Evolutionary conservation across 2,797 vertebrate genomes (phyloP).

Genomic region (Lophura swinhoii): DNA sequence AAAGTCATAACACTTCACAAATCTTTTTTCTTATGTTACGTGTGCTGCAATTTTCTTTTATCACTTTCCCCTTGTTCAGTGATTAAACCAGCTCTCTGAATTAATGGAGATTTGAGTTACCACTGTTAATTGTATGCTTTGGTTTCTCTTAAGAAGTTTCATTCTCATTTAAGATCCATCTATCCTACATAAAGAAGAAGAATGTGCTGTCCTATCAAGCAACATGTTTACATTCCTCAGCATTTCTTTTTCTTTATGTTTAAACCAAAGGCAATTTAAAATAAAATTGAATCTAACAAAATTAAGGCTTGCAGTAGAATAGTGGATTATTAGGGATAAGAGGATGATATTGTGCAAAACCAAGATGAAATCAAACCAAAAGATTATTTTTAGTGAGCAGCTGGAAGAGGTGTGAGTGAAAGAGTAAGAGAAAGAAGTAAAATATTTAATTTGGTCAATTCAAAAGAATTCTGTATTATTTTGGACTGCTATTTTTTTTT

Average conservation of each 20-base stretch:
- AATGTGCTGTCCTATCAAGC: not conserved
- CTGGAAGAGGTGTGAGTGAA: accelerated
- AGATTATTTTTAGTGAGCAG: not conserved
- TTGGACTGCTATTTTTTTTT: not conserved
- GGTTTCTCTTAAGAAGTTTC: not conserved
- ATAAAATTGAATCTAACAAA: not conserved
- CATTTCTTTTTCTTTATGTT: not conserved
- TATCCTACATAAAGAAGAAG: not conserved
- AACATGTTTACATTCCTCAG: not conserved
- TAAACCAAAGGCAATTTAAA: not conserved
- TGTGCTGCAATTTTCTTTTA: not conserved
- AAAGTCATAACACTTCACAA: not conserved
- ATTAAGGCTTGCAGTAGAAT: not conserved
- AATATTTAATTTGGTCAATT: not conserved
- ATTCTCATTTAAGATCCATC: not conserved
- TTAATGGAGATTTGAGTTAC: not conserved
- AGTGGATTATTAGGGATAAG: not conserved
- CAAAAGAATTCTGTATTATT: accelerated
- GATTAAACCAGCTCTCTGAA: not conserved
- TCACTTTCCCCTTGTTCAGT: not conserved
- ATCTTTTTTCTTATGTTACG: not conserved
- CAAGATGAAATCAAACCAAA: not conserved
- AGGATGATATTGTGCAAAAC: not conserved
- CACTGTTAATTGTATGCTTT: not conserved
- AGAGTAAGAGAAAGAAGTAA: not conserved